Percentiles rank a stretch among this genome's conserved stretches.
These are phyloP conservation scores for Drosophila sordidula DNA, from an alignment of 2,888 invertebrate genomes.

Conservation along the genomic window DNA sequence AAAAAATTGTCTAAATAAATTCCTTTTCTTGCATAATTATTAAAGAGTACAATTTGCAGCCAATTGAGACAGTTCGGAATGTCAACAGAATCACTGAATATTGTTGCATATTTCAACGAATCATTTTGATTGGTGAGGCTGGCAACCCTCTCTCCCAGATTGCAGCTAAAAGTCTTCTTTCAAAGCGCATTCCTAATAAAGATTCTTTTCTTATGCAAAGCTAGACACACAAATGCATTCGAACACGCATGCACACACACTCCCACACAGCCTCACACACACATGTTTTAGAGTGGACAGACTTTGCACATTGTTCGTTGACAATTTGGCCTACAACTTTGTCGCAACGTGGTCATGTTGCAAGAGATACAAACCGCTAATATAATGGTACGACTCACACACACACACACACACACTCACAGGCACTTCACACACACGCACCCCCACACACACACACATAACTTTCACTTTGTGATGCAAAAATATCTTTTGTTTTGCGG, in stretches of 20 bases:
- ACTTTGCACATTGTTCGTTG: slow-evolving; percentile 52
- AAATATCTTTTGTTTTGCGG: slow-evolving; percentile 60
- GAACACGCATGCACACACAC: not conserved
- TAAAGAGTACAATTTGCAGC: not conserved
- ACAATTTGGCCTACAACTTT: slow-evolving; percentile 58
- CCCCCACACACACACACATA: slow-evolving; percentile 22
- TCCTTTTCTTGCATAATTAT: too few relatives aligned
- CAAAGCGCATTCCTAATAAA: slow-evolving; percentile 39
- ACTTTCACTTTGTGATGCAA: slow-evolving; percentile 76
- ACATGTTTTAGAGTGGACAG: slow-evolving; percentile 13
- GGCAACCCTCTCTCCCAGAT: slow-evolving; percentile 3
- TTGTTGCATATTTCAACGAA: slow-evolving; percentile 10
- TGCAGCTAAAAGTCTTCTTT: slow-evolving; percentile 24
- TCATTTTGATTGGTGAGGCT: not conserved
- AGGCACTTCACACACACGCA: not conserved
- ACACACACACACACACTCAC: slow-evolving; percentile 12
- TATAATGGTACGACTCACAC: slow-evolving; percentile 48
- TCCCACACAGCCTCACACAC: not conserved
- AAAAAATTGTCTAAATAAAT: too few relatives aligned
- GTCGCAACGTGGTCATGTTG: slow-evolving; percentile 50
- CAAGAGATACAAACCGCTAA: slow-evolving; percentile 67
- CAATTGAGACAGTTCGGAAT: slow-evolving; percentile 9
- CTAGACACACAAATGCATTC: slow-evolving; percentile 9
- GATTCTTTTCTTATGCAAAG: slow-evolving; percentile 35
- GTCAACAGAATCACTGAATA: slow-evolving; percentile 5